Evolutionary conservation across 2,797 vertebrate species (phyloP).

Genomic region (Fundulus diaphanus): DNA sequence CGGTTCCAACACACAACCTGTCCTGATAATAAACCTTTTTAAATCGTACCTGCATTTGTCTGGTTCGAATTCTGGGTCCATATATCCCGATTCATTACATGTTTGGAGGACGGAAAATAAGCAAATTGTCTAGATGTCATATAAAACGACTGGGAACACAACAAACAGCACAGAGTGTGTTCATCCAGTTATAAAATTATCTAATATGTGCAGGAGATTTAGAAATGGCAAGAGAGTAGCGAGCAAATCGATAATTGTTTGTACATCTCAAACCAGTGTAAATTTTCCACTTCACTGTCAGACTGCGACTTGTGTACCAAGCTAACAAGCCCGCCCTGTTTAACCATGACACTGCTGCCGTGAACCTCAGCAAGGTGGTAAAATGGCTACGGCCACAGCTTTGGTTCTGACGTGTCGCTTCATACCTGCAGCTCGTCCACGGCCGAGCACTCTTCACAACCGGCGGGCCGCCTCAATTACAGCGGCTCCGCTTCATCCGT

Average conservation of each 20-base stretch:
- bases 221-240: background rate
- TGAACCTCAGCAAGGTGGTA: conserved; percentile 17
- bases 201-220: background rate
- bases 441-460: conserved; percentile 13
- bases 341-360: conserved; percentile 9
- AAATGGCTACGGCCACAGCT: conserved; percentile 45
- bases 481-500: conserved; percentile 34
- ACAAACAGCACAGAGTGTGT: no score
- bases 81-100: no score
- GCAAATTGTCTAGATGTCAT: no score
- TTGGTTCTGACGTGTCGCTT: conserved; percentile 53
- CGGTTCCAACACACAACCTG: no score
- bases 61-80: no score
- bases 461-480: conserved; percentile 54
- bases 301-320: no score
- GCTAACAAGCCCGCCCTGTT: background rate
- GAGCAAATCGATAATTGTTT: background rate
- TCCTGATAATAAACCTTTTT: no score
- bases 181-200: conserved; percentile 2
- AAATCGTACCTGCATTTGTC: no score
- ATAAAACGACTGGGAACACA: no score
- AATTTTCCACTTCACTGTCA: background rate
- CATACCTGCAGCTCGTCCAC: conserved; percentile 55
- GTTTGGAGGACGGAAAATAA: no score
- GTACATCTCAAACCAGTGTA: background rate